Evolutionary conservation across 2,888 invertebrate species (phyloP).

Genomic region (Cephalotes varians): DNA sequence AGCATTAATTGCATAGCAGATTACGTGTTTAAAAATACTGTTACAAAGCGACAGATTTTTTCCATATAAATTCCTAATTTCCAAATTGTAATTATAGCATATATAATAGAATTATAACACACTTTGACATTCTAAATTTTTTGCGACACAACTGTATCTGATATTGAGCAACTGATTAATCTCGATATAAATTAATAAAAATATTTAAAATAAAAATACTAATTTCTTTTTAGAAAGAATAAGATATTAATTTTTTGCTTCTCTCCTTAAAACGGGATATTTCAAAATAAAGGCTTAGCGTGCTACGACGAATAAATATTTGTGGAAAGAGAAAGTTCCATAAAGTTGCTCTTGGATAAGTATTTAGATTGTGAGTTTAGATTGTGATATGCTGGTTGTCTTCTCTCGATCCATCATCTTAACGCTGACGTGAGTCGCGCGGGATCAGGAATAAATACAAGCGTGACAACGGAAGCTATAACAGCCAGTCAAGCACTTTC

Average conservation of each 20-base stretch:
- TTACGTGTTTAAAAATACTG: neutral
- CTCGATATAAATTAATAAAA: neutral
- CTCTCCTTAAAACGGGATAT: constrained; percentile 19
- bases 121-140: neutral
- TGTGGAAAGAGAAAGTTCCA: constrained; percentile 8
- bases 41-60: neutral
- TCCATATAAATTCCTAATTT: neutral
- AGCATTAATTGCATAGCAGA: neutral
- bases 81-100: neutral
- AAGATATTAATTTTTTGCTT: neutral
- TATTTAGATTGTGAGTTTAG: constrained; percentile 2
- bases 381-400: neutral
- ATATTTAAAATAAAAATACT: neutral
- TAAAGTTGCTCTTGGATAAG: constrained; percentile 14
- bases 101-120: neutral
- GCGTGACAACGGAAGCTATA: constrained; percentile 65
- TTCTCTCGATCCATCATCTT: constrained; percentile 38
- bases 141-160: neutral
- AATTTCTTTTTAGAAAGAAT: neutral
- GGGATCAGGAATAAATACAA: constrained; percentile 57
- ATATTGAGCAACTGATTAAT: constrained; percentile 6
- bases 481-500: constrained; percentile 73
- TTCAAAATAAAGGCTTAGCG: neutral
- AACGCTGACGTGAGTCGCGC: constrained; percentile 7
- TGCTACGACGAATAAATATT: neutral